Evolutionary conservation across 2,113 vertebrate species (phyloP).

Genomic region (Chunga burmeisteri): DNA sequence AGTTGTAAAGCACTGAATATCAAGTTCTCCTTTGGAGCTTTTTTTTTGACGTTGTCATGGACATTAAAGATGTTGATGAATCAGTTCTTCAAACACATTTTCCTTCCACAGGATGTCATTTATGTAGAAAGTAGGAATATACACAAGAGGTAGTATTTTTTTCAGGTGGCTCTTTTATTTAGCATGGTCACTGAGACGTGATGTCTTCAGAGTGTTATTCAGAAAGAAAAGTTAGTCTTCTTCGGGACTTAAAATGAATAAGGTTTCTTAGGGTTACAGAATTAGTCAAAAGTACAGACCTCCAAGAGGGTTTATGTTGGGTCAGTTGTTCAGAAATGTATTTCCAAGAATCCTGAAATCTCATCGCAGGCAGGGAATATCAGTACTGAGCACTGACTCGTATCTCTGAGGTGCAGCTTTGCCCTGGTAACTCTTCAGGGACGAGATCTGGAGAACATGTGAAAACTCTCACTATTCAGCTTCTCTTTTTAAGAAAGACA

Average conservation of each 20-base stretch:
- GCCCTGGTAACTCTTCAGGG: neutral
- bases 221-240: neutral
- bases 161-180: neutral
- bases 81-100: slow-evolving; percentile 1
- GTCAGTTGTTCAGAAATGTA: neutral
- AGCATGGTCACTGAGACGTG: neutral
- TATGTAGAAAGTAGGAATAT: neutral
- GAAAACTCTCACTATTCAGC: neutral
- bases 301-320: neutral
- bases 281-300: neutral
- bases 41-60: slow-evolving; percentile 1
- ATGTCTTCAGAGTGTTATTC: neutral
- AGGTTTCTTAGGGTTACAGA: neutral
- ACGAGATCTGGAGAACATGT: neutral
- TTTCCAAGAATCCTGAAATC: neutral
- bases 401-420: neutral
- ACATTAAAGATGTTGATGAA: slow-evolving; percentile 33
- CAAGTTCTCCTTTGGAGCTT: neutral
- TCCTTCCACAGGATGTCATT: neutral
- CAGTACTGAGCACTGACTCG: neutral
- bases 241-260: neutral
- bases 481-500: neutral
- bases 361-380: rapidly evolving
- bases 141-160: neutral
- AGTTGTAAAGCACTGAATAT: neutral